Percentiles rank a stretch among this genome's conserved stretches.
These are phyloP conservation scores for Cydia strobilella DNA, from an alignment of 1,140 invertebrate genomes.

Conservation along the genomic window DNA sequence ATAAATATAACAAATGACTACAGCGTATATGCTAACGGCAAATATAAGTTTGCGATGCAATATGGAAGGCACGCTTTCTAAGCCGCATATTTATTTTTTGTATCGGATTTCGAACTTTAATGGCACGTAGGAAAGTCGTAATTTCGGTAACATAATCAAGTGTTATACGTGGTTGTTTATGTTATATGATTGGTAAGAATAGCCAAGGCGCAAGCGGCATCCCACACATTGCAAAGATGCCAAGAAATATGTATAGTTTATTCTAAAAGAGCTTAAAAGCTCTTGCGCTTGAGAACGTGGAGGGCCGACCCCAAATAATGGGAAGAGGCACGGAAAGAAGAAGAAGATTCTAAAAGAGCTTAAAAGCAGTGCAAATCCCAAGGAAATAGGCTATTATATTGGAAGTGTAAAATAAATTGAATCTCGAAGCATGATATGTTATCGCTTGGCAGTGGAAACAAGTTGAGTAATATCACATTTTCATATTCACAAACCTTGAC, in stretches of 20 bases:
- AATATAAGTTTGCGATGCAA: too few relatives aligned
- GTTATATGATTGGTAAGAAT: not conserved
- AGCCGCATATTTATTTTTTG: too few relatives aligned
- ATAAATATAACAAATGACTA: too few relatives aligned
- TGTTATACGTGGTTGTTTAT: not conserved
- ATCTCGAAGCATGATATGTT: slow-evolving; percentile 5
- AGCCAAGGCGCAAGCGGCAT: not conserved
- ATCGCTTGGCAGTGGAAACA: not conserved
- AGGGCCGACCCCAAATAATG: too few relatives aligned
- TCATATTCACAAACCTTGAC: slow-evolving; percentile 10
- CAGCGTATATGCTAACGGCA: too few relatives aligned
- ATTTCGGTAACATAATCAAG: not conserved
- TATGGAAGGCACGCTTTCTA: too few relatives aligned
- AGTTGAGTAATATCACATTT: not conserved
- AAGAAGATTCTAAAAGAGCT: not conserved
- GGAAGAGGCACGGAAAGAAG: too few relatives aligned
- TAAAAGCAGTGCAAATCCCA: not conserved
- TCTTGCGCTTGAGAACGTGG: too few relatives aligned
- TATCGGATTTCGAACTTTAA: not conserved
- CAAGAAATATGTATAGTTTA: not conserved
- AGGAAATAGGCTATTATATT: too few relatives aligned
- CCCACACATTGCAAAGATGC: not conserved
- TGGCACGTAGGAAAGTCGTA: not conserved
- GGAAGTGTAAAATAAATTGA: slow-evolving; percentile 2
- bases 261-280: not conserved